Evolutionary conservation across 1,140 invertebrate genomes (phyloP).

Genomic region (Heliconius eleuchia): DNA sequence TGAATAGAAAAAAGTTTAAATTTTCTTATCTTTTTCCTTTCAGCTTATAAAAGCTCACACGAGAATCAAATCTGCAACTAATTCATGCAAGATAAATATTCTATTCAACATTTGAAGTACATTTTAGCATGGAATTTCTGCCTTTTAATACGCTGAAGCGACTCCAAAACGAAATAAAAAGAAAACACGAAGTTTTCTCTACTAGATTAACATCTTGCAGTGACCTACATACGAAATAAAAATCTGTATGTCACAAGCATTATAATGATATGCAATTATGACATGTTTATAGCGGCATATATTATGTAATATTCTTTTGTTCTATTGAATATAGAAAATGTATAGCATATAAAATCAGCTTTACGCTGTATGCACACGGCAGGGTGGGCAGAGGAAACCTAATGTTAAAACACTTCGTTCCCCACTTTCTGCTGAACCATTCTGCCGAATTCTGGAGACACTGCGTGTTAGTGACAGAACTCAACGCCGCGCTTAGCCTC

Average conservation of each 20-base stretch:
- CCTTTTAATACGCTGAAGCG: not conserved
- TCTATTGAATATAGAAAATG: not conserved
- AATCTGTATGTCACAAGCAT: not conserved
- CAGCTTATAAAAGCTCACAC: too few relatives aligned
- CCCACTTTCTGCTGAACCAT: not conserved
- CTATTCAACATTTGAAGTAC: not conserved
- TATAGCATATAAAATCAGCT: too few relatives aligned
- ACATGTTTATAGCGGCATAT: not conserved
- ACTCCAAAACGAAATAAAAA: not conserved
- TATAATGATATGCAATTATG: slow-evolving; percentile 5
- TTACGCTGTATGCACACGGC: too few relatives aligned
- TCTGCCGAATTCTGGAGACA: too few relatives aligned
- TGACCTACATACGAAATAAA: not conserved
- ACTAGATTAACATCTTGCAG: slow-evolving; percentile 6
- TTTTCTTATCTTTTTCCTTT: too few relatives aligned
- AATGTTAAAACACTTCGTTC: not conserved
- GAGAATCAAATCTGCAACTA: too few relatives aligned
- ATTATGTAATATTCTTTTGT: not conserved
- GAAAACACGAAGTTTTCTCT: not conserved
- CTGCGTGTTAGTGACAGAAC: too few relatives aligned
- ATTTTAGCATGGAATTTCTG: not conserved
- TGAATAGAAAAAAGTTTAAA: too few relatives aligned
- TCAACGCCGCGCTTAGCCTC: too few relatives aligned
- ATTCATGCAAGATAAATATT: not conserved
- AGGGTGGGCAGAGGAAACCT: too few relatives aligned